Conservation (phyloP, 2,888 invertebrate species). For the Dryobota labecula region DNA sequence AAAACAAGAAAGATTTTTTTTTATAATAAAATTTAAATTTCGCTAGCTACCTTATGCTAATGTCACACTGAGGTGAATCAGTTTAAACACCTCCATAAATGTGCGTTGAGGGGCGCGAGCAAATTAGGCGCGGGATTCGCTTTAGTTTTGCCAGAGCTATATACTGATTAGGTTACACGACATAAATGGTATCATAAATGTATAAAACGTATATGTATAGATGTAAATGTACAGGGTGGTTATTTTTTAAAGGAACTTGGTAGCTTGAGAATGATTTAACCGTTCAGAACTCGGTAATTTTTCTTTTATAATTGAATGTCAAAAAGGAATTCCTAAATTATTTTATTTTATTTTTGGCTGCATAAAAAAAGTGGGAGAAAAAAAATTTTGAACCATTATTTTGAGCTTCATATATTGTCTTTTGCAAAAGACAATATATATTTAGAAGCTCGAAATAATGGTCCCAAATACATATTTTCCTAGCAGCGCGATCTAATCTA, state of each 20-base stretch:
- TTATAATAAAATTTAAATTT: too few relatives aligned
- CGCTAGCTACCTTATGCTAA: too few relatives aligned
- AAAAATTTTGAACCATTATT: too few relatives aligned
- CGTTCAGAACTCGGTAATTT: neutral
- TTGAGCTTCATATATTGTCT: neutral
- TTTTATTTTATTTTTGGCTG: neutral
- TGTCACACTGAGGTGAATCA: too few relatives aligned
- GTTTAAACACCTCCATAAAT: too few relatives aligned
- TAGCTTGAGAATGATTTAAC: neutral
- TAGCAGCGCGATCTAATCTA: neutral
- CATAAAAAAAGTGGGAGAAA: neutral
- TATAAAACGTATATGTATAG: slow-evolving; percentile 14
- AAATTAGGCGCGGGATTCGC: too few relatives aligned
- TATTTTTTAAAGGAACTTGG: neutral
- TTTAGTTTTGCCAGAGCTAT: neutral
- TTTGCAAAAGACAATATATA: neutral
- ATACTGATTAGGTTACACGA: neutral
- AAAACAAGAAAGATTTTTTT: too few relatives aligned
- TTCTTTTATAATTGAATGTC: too few relatives aligned
- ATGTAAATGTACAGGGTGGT: neutral
- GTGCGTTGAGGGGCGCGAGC: too few relatives aligned
- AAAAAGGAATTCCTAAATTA: too few relatives aligned
- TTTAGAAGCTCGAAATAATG: neutral
- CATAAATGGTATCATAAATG: slow-evolving; percentile 13
- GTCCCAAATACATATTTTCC: neutral